phyloP scores from a whole-genome alignment of 1,140 invertebrate species.

The Samia ricini region DNA sequence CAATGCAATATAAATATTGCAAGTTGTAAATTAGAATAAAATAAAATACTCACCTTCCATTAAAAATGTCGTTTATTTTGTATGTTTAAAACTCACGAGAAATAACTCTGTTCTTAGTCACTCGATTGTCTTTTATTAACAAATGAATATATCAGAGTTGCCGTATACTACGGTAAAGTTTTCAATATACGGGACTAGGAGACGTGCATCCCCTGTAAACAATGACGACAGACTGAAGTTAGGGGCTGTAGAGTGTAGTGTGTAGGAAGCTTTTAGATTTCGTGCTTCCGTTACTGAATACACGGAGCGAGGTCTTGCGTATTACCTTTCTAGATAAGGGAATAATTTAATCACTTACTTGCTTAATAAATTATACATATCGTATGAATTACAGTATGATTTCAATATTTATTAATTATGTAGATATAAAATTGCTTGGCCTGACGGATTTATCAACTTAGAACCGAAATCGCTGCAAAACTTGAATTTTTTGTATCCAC shows the following conservation, averaged over 20 bases:
- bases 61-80: not conserved
- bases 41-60: not conserved
- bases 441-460: too few relatives aligned
- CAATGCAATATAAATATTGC: too few relatives aligned
- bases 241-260: not conserved
- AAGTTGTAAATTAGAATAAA: too few relatives aligned
- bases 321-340: not conserved
- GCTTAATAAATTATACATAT: not conserved
- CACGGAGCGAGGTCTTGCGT: not conserved
- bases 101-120: not conserved
- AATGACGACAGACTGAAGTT: constrained; percentile 3
- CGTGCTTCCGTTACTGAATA: not conserved
- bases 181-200: not conserved
- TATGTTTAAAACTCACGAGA: not conserved
- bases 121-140: not conserved
- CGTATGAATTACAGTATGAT: too few relatives aligned
- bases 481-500: too few relatives aligned
- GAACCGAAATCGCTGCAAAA: too few relatives aligned
- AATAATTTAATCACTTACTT: not conserved
- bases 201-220: constrained; percentile 6
- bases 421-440: too few relatives aligned
- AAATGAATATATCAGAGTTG: not conserved
- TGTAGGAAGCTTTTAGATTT: not conserved
- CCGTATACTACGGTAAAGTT: constrained; percentile 6
- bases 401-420: too few relatives aligned